Percentiles rank a stretch among this genome's conserved stretches.
phyloP scores from a whole-genome alignment of 2,113 vertebrate species.

The Physeter macrocephalus region DNA sequence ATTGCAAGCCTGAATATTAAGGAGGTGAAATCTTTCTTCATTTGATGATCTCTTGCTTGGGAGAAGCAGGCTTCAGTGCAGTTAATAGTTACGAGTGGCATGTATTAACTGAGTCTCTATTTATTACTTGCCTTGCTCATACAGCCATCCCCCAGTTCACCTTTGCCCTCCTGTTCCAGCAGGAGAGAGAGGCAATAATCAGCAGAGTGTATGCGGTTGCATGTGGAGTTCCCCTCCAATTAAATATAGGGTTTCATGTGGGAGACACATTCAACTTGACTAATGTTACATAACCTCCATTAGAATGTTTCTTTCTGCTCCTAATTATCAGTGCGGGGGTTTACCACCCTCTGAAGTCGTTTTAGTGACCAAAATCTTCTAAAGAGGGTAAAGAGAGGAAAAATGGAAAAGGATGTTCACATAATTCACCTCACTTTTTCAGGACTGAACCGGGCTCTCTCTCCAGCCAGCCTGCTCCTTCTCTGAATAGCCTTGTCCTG shows the following conservation, averaged over 20 bases:
- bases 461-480: not conserved
- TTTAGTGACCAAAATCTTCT: not conserved
- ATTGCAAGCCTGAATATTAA: slow-evolving; percentile 47
- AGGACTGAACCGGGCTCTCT: not conserved
- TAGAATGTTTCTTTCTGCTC: not conserved
- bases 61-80: not conserved
- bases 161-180: not conserved
- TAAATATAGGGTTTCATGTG: not conserved
- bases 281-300: not conserved
- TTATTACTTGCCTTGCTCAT: not conserved
- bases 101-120: not conserved
- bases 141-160: not conserved
- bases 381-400: not conserved
- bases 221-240: not conserved
- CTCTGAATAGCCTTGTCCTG: not conserved
- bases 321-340: not conserved
- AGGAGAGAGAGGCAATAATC: not conserved
- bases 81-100: slow-evolving; percentile 31
- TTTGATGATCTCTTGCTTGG: not conserved
- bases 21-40: slow-evolving; percentile 1
- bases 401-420: not conserved
- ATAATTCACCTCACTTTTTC: not conserved
- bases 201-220: not conserved
- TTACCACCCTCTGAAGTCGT: not conserved
- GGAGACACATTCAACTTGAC: not conserved